phyloP scores from a whole-genome alignment of 2,888 invertebrate genomes.

The Sicus ferrugineus region DNA sequence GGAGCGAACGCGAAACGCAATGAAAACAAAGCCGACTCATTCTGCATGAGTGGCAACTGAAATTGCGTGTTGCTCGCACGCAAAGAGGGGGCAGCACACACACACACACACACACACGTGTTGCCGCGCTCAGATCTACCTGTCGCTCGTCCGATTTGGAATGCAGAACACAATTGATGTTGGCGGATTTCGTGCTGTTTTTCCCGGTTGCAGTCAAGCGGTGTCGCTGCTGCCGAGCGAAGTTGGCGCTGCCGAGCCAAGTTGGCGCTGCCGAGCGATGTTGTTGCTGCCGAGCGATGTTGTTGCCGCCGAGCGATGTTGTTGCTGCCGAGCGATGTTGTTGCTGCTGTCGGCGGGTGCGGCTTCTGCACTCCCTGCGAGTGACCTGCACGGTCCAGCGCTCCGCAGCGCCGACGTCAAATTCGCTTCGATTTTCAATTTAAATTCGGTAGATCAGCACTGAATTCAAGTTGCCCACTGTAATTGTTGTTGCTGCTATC shows the following conservation, averaged over 20 bases:
- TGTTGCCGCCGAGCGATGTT: not conserved
- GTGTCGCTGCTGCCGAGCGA: not conserved
- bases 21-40: constrained; percentile 18
- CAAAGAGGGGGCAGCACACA: not conserved
- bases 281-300: not conserved
- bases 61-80: not conserved
- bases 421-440: constrained; percentile 18
- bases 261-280: not conserved
- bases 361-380: not conserved
- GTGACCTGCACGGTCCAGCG: not conserved
- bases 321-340: not conserved
- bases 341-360: constrained; percentile 6
- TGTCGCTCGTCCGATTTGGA: not conserved
- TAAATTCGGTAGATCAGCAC: constrained; percentile 16
- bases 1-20: constrained; percentile 8
- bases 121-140: constrained; percentile 4
- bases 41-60: constrained; percentile 15
- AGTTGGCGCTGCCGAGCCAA: not conserved
- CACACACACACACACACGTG: constrained; percentile 11
- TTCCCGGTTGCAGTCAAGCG: not conserved
- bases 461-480: constrained; percentile 13
- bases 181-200: not conserved
- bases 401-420: not conserved
- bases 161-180: constrained; percentile 4
- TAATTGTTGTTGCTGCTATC: constrained; percentile 1